Conservation (phyloP, 2,888 invertebrate genomes). For the Gryllus longicercus region DNA sequence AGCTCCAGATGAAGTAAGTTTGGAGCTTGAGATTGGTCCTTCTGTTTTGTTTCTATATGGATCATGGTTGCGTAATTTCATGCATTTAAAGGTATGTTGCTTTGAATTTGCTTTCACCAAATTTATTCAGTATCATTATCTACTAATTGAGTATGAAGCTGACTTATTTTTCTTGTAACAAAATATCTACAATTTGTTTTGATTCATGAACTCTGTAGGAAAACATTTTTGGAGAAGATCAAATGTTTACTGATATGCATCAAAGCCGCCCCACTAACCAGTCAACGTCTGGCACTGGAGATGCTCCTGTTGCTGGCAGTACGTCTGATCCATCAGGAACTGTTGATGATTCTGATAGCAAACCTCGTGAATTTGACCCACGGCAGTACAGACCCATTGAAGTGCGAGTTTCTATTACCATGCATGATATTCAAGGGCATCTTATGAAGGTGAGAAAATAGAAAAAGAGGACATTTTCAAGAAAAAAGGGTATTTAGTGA, state of each 20-base stretch:
- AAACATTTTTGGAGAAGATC: conserved; percentile 96
- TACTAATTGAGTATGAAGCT: neutral
- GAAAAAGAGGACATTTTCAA: too few relatives aligned
- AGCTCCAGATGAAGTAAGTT: conserved; percentile 81
- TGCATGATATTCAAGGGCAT: conserved; percentile 95
- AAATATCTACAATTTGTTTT: neutral
- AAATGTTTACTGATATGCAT: conserved; percentile 89
- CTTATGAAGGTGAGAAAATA: conserved; percentile 63
- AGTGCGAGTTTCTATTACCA: conserved; percentile 86
- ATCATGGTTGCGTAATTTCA: conserved; percentile 81
- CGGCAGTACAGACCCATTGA: conserved; percentile 84
- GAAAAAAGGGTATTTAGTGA: too few relatives aligned
- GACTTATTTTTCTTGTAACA: neutral
- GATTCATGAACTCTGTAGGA: conserved; percentile 57
- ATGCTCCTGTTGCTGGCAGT: conserved; percentile 45
- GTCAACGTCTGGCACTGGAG: conserved; percentile 31
- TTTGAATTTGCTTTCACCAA: neutral
- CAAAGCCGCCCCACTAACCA: conserved; percentile 44
- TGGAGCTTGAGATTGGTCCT: conserved; percentile 92
- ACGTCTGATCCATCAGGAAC: conserved; percentile 50
- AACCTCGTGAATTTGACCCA: conserved; percentile 59
- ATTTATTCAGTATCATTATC: conserved; percentile 12
- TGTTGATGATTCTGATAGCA: conserved; percentile 36
- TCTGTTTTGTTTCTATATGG: conserved; percentile 90
- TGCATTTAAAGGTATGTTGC: conserved; percentile 68